Percentiles rank a stretch among this genome's conserved stretches.
These are phyloP conservation scores for Lissonota sp. DNA, from an alignment of 2,888 invertebrate genomes.

Conservation along the genomic window DNA sequence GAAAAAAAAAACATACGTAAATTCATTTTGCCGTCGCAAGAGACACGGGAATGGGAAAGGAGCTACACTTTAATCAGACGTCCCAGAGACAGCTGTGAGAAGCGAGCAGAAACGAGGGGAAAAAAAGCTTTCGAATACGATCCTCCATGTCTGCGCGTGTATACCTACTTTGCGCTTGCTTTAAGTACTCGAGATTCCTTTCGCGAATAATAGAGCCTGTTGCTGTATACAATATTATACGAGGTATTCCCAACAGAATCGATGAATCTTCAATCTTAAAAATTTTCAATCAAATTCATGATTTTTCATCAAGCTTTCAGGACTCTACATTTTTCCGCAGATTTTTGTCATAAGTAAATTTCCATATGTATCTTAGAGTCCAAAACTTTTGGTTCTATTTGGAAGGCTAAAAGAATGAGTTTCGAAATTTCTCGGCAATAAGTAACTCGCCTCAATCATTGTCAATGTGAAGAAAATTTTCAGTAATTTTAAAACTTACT, in stretches of 20 bases:
- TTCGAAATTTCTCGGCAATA: too few relatives aligned
- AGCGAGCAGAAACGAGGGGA: background rate
- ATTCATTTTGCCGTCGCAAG: constrained; percentile 11
- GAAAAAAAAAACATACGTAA: background rate
- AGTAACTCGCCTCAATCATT: too few relatives aligned
- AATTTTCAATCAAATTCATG: background rate
- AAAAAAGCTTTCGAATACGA: constrained; percentile 27
- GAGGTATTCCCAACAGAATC: background rate
- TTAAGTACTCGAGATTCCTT: constrained; percentile 27
- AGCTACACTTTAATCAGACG: constrained; percentile 49
- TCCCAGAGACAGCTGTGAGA: constrained; percentile 24
- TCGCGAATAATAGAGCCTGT: background rate
- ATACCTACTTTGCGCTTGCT: constrained; percentile 14
- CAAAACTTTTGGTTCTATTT: too few relatives aligned
- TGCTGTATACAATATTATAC: background rate
- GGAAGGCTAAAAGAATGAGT: too few relatives aligned
- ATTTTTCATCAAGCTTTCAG: background rate
- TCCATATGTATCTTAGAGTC: too few relatives aligned
- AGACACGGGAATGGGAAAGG: background rate
- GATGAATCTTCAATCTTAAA: background rate
- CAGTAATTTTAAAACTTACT: too few relatives aligned
- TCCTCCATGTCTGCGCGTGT: background rate
- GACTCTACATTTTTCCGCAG: too few relatives aligned
- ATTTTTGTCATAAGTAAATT: too few relatives aligned
- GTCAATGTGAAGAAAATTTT: too few relatives aligned